Evolutionary conservation across 2,888 invertebrate genomes (phyloP).

Genomic region (Aspidiotus destructor): DNA sequence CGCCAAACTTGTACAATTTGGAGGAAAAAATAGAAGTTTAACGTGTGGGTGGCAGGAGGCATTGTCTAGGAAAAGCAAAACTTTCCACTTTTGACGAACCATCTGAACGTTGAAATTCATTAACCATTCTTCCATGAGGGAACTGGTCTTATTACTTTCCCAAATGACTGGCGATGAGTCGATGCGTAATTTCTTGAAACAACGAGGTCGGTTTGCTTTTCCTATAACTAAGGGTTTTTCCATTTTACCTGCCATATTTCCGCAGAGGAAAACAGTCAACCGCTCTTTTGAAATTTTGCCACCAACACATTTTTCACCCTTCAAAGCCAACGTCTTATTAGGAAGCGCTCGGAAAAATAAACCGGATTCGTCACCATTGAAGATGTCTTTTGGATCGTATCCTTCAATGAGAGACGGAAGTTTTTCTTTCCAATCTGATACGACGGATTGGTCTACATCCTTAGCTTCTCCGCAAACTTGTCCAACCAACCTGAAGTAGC

Average conservation of each 20-base stretch:
- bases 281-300: slow-evolving; percentile 30
- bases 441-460: too few relatives aligned
- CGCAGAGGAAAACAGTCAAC: slow-evolving; percentile 37
- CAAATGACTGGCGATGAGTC: slow-evolving; percentile 35
- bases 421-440: too few relatives aligned
- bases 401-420: too few relatives aligned
- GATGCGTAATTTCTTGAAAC: slow-evolving; percentile 15
- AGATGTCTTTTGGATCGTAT: too few relatives aligned
- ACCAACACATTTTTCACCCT: too few relatives aligned
- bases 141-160: slow-evolving; percentile 35
- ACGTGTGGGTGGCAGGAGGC: slow-evolving; percentile 28
- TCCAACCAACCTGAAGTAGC: too few relatives aligned
- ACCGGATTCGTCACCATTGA: too few relatives aligned
- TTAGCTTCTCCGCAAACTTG: too few relatives aligned
- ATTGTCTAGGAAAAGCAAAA: slow-evolving; percentile 34
- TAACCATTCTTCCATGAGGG: slow-evolving; percentile 31
- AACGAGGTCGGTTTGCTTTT: slow-evolving; percentile 35
- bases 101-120: slow-evolving; percentile 23
- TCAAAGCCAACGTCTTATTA: too few relatives aligned
- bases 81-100: slow-evolving; percentile 21
- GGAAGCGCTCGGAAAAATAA: too few relatives aligned
- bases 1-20: slow-evolving; percentile 10
- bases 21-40: slow-evolving; percentile 22
- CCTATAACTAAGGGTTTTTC: slow-evolving; percentile 35
- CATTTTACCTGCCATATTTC: slow-evolving; percentile 36